A percentile compares a stretch with the other conserved stretches of the same genome.
phyloP scores from a whole-genome alignment of 2,888 invertebrate genomes.

The Tortrix viridana region DNA sequence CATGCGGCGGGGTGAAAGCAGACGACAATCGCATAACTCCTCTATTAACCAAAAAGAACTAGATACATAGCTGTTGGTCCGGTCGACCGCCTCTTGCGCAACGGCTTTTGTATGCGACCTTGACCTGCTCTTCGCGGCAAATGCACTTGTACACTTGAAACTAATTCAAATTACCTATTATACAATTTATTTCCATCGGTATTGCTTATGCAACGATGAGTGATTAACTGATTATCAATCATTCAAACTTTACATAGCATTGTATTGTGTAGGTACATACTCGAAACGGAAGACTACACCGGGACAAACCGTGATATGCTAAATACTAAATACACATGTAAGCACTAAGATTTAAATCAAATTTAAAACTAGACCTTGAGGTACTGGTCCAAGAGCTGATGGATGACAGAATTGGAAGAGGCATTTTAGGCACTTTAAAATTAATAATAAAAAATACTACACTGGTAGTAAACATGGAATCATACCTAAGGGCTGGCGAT shows the following conservation, averaged over 20 bases:
- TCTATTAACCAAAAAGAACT: constrained; percentile 47
- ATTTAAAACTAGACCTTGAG: too few species aligned
- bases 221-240: constrained; percentile 4
- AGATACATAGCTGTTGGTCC: constrained; percentile 46
- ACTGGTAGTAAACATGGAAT: too few species aligned
- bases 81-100: constrained; percentile 63
- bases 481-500: too few species aligned
- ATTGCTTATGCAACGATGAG: not conserved
- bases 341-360: too few species aligned
- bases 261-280: not conserved
- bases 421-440: too few species aligned
- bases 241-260: not conserved
- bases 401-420: too few species aligned
- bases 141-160: constrained; percentile 63
- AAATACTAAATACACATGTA: too few species aligned
- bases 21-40: constrained; percentile 20
- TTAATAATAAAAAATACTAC: too few species aligned
- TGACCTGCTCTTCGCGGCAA: constrained; percentile 75
- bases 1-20: too few species aligned
- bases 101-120: constrained; percentile 68
- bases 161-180: constrained; percentile 44
- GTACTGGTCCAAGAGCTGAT: too few species aligned
- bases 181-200: constrained; percentile 9
- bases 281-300: not conserved
- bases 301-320: too few species aligned